Percentiles rank a stretch among this genome's conserved stretches.
Evolutionary conservation across 2,888 invertebrate genomes (phyloP).

Genomic region (Cerceris rybyensis): DNA sequence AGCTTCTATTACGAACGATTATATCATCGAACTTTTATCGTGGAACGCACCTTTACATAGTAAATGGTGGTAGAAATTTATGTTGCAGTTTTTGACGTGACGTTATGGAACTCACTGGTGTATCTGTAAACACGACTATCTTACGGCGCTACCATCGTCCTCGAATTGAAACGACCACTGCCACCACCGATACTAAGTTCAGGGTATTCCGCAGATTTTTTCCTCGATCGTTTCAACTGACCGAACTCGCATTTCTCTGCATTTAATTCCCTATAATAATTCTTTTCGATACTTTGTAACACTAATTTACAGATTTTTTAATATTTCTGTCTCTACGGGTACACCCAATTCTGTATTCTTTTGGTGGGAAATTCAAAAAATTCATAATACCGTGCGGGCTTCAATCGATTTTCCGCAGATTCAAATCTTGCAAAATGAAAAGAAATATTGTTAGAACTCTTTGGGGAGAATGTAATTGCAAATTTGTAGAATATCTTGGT

Average conservation of each 20-base stretch:
- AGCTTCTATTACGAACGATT: constrained; percentile 21
- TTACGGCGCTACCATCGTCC: constrained; percentile 71
- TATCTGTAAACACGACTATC: constrained; percentile 79
- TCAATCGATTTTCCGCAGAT: no score
- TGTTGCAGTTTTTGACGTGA: constrained; percentile 80
- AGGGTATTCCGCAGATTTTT: constrained; percentile 34
- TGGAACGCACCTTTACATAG: constrained; percentile 80
- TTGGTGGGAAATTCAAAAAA: no score
- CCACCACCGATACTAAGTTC: constrained; percentile 48
- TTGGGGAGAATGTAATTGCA: no score
- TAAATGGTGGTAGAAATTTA: constrained; percentile 78
- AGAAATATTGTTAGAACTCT: no score
- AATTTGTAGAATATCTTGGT: no score
- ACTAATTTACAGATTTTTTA: no score
- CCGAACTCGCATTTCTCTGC: background rate
- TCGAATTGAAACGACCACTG: constrained; percentile 43
- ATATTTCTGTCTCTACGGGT: no score
- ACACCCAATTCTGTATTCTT: no score
- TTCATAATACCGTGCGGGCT: no score
- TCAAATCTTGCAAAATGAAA: no score
- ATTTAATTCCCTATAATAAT: no score
- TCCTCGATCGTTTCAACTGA: constrained; percentile 7
- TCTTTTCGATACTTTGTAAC: no score
- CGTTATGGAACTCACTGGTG: constrained; percentile 79
- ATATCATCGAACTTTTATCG: constrained; percentile 21